Percentiles rank a stretch among this genome's conserved stretches.
These are phyloP conservation scores for Diplogasteroides magnus DNA, from an alignment of 1,140 invertebrate genomes.

Conservation along the genomic window DNA sequence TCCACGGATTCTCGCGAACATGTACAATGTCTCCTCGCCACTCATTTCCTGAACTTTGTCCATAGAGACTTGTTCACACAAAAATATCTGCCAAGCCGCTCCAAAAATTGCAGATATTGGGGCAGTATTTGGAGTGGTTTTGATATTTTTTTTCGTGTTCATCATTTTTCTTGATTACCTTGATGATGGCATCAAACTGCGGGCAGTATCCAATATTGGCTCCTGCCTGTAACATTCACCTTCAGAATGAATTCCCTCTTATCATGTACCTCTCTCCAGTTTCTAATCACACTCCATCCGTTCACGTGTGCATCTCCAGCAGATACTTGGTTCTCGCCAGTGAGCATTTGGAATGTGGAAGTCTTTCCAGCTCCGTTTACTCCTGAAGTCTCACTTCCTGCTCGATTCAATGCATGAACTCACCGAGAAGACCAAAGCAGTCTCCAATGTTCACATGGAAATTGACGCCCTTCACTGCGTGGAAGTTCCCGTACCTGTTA, in stretches of 20 bases:
- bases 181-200: slow-evolving; percentile 71
- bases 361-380: slow-evolving; percentile 61
- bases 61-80: neutral
- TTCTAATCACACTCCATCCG: slow-evolving; percentile 57
- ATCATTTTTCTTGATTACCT: too few species aligned
- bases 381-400: slow-evolving; percentile 14
- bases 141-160: neutral
- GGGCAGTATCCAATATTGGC: slow-evolving; percentile 62
- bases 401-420: neutral
- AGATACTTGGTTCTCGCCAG: slow-evolving; percentile 69
- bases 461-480: slow-evolving; percentile 45
- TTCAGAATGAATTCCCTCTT: too few species aligned
- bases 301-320: slow-evolving; percentile 63
- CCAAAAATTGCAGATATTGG: too few species aligned
- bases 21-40: slow-evolving; percentile 69
- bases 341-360: slow-evolving; percentile 67
- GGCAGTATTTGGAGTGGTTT: too few species aligned
- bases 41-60: slow-evolving; percentile 67
- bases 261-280: too few species aligned
- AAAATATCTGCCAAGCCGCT: neutral
- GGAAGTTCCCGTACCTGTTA: slow-evolving; percentile 47
- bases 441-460: slow-evolving; percentile 39
- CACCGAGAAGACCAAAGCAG: slow-evolving; percentile 42
- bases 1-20: slow-evolving; percentile 45
- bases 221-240: slow-evolving; percentile 25